Conservation (phyloP, 2,797 vertebrate genomes). For the Hipposideros larvatus region DNA sequence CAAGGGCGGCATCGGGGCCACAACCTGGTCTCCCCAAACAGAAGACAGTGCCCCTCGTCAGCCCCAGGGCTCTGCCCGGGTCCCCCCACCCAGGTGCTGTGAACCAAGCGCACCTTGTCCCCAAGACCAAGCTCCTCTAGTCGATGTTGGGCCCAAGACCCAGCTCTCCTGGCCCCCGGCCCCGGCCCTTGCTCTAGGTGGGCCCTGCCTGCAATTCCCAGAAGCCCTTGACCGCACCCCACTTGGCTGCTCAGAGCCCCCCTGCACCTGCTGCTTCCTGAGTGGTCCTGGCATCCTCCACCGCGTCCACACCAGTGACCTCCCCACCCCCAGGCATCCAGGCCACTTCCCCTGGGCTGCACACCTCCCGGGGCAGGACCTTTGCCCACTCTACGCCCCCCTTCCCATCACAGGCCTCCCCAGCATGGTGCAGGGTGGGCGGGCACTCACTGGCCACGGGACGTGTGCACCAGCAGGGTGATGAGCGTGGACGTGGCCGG, state of each 20-base stretch:
- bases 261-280: neutral
- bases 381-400: fast-evolving
- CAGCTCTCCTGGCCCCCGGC: neutral
- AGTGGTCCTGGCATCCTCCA: neutral
- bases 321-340: neutral
- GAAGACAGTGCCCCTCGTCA: neutral
- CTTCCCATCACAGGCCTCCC: neutral
- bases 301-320: neutral
- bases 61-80: too few species aligned
- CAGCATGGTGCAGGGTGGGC: fast-evolving
- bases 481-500: constrained; percentile 97
- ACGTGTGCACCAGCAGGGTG: constrained; percentile 96
- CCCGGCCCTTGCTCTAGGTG: fast-evolving
- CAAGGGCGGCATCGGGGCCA: neutral
- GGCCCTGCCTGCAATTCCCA: neutral
- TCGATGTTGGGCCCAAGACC: fast-evolving
- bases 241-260: neutral
- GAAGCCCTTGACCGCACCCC: neutral
- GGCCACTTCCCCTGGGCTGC: neutral
- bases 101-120: neutral
- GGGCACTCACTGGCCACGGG: constrained; percentile 94
- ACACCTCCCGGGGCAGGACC: neutral
- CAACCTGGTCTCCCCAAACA: neutral
- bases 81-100: neutral
- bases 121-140: neutral